Evolutionary conservation across 2,888 invertebrate genomes (phyloP).

Genomic region (Camponotus fellah): DNA sequence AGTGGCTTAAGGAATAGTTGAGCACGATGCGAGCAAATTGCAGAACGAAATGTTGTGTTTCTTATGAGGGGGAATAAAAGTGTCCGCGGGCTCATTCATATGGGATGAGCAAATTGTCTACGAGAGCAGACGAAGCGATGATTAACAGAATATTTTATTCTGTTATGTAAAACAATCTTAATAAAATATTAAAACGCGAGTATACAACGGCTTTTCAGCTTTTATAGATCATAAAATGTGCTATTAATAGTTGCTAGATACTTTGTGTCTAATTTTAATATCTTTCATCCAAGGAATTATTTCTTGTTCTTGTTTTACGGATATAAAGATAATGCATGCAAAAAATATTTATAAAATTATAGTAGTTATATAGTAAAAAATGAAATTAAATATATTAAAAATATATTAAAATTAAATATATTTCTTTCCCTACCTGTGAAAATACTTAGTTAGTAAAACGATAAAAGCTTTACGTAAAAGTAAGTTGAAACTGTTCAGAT

Average conservation of each 20-base stretch:
- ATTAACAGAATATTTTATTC: background rate
- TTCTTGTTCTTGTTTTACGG: background rate
- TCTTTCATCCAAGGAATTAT: background rate
- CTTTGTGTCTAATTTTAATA: constrained; percentile 7
- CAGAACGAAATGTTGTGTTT: constrained; percentile 53
- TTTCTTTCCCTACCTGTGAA: background rate
- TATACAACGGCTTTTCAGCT: background rate
- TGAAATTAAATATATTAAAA: background rate
- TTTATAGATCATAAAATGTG: background rate
- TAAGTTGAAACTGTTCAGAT: background rate
- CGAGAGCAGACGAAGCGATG: background rate
- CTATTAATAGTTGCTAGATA: background rate
- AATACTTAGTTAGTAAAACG: background rate
- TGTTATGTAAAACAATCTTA: background rate
- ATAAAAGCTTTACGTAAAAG: background rate
- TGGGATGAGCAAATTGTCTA: constrained; percentile 16
- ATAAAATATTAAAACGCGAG: background rate
- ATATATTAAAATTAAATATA: too few relatives aligned
- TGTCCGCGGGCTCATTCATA: background rate
- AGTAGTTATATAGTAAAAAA: background rate
- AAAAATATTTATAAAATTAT: background rate
- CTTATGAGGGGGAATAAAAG: constrained; percentile 40
- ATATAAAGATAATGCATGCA: too few relatives aligned
- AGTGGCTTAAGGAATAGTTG: constrained; percentile 68
- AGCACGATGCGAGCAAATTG: constrained; percentile 61